phyloP scores from a whole-genome alignment of 2,888 invertebrate genomes.

The Tachina fera region DNA sequence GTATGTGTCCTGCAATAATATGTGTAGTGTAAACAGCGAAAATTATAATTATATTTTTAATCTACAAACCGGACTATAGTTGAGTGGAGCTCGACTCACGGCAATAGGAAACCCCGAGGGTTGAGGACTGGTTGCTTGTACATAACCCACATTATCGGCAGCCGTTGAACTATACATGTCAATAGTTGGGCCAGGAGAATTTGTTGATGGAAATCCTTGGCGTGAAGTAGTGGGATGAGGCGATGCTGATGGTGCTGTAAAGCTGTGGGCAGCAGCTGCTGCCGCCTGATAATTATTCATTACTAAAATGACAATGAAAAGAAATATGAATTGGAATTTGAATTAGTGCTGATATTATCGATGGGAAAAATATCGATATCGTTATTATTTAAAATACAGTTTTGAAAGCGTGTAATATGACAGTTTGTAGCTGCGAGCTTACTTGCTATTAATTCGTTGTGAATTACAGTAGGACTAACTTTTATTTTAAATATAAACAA shows the following conservation, averaged over 20 bases:
- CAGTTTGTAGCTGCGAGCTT: too few species aligned
- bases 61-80: conserved; percentile 93
- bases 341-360: too few species aligned
- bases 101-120: conserved; percentile 97
- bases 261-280: conserved; percentile 90
- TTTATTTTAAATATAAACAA: too few species aligned
- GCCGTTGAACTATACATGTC: conserved; percentile 96
- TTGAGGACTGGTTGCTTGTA: conserved; percentile 98
- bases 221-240: conserved; percentile 89
- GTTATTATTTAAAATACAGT: too few species aligned
- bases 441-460: too few species aligned
- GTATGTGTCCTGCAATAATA: too few species aligned
- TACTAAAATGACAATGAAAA: conserved; percentile 85
- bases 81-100: conserved; percentile 95
- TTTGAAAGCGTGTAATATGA: too few species aligned
- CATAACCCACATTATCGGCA: conserved; percentile 95
- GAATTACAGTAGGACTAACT: too few species aligned
- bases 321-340: neutral
- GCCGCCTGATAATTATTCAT: conserved; percentile 98
- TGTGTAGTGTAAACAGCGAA: neutral
- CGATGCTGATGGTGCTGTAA: conserved; percentile 92
- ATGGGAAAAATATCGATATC: too few species aligned
- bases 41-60: neutral
- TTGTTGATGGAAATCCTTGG: conserved; percentile 94
- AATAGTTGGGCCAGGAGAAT: conserved; percentile 95